Evolutionary conservation across 2,888 invertebrate species (phyloP), one percentile per base, ranked within the genome.

Genomic region (Caenorhabditis sp.): DNA sequence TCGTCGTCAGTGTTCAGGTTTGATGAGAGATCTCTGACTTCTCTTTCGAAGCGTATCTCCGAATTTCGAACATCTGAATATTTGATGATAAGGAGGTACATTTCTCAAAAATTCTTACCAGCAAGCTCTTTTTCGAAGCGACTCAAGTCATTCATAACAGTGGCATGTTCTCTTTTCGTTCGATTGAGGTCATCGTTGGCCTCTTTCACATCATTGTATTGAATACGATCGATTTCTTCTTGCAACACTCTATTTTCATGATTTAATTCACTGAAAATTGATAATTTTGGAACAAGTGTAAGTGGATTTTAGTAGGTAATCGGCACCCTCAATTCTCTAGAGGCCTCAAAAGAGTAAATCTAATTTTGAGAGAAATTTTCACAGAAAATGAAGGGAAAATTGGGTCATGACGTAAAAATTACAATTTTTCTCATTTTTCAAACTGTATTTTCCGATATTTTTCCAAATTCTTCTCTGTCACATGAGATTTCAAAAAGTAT

Each of bases 21-120:
- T 5, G 23, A 24, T 55, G 5, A n/a, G 1, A 55, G 12, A 55
- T 54, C 58, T 14, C 37, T 43, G 8, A 54, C 8, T 12, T 62
- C 66, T 63, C 69, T 10, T 21, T 53, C 21, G 1, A 24, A 43
- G 66, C 60, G 0, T 49, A 10, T 8, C 27, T 17, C n/a, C 31
- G 2, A 4, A 59, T n/a, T 37, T 26, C 26, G 8, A 24, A 55
- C n/a, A 17, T 55, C 53, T 50, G 17, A 17, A 50, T n/a, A 37
- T 37, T 37, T 37, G 8, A 37, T 14, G 10, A 37, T 10, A n/a
- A n/a, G n/a, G n/a, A n/a, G n/a, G n/a, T n/a, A n/a, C n/a, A n/a
- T n/a, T n/a, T n/a, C n/a, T n/a, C n/a, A n/a, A 50, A 50, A 17
- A n/a, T 50, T 50, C 50, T n/a, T n/a, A 50, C 50, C 53, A 23